Conservation (phyloP, 2,113 vertebrate genomes). For the Lontra canadensis region DNA sequence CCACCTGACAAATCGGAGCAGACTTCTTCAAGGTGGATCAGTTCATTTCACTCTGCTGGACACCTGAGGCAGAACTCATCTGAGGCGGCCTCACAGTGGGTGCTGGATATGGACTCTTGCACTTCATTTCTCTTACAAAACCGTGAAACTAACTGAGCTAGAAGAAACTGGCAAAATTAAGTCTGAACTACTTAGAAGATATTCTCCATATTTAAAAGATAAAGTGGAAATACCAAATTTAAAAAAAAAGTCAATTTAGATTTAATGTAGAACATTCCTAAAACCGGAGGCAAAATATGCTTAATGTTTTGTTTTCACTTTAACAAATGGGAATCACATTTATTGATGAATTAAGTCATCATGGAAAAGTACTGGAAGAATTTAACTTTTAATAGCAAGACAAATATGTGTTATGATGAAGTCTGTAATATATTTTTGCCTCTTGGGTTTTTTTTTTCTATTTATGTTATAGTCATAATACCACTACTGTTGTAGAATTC, state of each 20-base stretch:
- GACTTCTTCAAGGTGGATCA: constrained; percentile 29
- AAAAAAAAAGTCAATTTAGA: not conserved
- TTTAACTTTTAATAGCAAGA: not conserved
- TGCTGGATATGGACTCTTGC: not conserved
- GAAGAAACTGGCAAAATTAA: not conserved
- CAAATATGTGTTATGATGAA: not conserved
- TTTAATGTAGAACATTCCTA: not conserved
- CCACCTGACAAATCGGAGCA: not conserved
- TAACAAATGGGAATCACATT: not conserved
- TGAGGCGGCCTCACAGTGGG: not conserved
- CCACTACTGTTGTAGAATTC: not conserved
- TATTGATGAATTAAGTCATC: not conserved
- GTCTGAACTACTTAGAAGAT: not conserved
- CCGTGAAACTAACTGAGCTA: not conserved
- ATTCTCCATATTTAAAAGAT: constrained; percentile 65
- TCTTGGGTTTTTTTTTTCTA: not conserved
- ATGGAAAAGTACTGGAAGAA: constrained; percentile 37
- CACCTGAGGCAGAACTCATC: not conserved
- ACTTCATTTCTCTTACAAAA: not conserved
- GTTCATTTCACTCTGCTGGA: constrained; percentile 45
- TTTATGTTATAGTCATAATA: not conserved
- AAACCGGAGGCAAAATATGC: constrained; percentile 23
- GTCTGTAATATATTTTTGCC: not conserved
- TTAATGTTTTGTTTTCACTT: constrained; percentile 67
- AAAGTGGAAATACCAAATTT: not conserved